Percentiles rank a stretch among this genome's conserved stretches.
Evolutionary conservation across 1,140 invertebrate species (phyloP).

Genomic region (Semibalanus balanoides): DNA sequence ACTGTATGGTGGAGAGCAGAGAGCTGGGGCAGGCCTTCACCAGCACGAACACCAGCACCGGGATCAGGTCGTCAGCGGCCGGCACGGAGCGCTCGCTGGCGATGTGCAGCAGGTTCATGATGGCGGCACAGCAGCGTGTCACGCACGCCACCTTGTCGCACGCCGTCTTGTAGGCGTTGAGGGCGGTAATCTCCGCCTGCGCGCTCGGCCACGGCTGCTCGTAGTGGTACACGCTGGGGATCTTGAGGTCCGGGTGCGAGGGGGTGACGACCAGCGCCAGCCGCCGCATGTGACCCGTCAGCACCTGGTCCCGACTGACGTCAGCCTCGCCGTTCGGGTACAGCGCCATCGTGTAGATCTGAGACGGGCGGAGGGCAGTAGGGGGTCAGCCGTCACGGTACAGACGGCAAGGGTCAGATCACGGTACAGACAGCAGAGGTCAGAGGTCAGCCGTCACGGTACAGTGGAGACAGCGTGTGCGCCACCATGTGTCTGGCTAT

Average conservation of each 20-base stretch:
- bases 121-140: slow-evolving; percentile 64
- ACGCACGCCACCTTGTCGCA: slow-evolving; percentile 84
- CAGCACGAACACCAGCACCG: slow-evolving; percentile 90
- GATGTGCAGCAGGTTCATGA: slow-evolving; percentile 81
- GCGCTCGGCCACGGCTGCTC: slow-evolving; percentile 97
- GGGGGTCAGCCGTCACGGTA: no score
- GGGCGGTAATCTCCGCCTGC: slow-evolving; percentile 77
- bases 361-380: no score
- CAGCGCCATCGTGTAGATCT: slow-evolving; percentile 73
- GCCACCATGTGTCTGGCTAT: no score
- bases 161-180: slow-evolving; percentile 88
- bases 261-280: slow-evolving; percentile 63
- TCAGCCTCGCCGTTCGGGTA: slow-evolving; percentile 96
- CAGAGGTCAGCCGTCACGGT: no score
- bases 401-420: no score
- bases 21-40: slow-evolving; percentile 55
- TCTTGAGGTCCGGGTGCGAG: slow-evolving; percentile 63
- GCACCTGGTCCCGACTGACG: slow-evolving; percentile 73
- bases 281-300: slow-evolving; percentile 77
- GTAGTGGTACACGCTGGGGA: slow-evolving; percentile 62
- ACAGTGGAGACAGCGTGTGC: no score
- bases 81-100: slow-evolving; percentile 62
- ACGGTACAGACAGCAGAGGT: no score
- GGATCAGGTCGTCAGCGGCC: slow-evolving; percentile 91
- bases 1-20: slow-evolving; percentile 90